Conservation (phyloP, 2,113 vertebrate species). For the Chloropsis cyanopogon region DNA sequence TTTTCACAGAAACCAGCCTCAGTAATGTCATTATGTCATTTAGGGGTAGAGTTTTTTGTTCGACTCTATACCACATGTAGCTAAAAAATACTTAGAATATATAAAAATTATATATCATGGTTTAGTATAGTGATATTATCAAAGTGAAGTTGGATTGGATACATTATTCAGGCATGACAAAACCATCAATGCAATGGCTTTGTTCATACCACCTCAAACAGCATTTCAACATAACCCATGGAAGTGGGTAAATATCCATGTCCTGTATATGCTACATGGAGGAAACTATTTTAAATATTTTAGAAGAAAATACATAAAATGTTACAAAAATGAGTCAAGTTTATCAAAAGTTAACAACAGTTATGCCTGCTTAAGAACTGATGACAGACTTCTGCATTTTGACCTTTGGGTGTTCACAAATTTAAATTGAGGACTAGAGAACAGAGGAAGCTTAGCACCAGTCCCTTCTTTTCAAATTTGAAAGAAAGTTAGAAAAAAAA, state of each 20-base stretch:
- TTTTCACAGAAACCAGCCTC: slow-evolving; percentile 62
- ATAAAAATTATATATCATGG: neutral
- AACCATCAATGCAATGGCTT: neutral
- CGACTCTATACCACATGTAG: neutral
- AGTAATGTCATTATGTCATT: slow-evolving; percentile 47
- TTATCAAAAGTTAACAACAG: neutral
- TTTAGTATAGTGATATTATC: neutral
- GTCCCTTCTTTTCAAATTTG: neutral
- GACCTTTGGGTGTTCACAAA: neutral
- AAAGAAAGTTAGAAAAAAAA: neutral
- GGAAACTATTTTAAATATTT: neutral
- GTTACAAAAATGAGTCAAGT: neutral
- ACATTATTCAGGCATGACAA: neutral
- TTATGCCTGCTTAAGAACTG: neutral
- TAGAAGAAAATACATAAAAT: neutral
- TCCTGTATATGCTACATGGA: neutral
- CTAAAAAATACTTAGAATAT: slow-evolving; percentile 26
- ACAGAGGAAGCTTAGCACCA: neutral
- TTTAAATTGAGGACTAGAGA: neutral
- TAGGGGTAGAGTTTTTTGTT: neutral
- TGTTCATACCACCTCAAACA: neutral
- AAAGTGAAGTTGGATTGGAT: neutral
- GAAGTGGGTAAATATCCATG: neutral
- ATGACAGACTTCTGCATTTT: neutral
- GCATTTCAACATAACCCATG: neutral